A percentile compares a stretch with the other conserved stretches of the same genome.
Conservation (phyloP, 2,113 vertebrate genomes). For the Phodopus roborovskii region DNA sequence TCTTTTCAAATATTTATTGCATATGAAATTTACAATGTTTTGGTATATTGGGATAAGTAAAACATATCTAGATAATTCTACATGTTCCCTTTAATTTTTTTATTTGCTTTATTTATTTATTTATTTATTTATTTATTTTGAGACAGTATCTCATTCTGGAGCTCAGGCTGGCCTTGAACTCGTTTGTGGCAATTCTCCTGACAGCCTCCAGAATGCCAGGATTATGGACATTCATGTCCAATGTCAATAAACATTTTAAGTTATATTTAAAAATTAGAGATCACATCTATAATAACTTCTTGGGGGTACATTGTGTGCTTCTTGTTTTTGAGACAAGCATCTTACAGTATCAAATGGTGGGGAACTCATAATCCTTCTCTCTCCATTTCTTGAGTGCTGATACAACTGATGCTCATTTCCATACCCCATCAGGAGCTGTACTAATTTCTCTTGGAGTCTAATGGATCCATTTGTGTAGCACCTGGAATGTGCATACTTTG, state of each 20-base stretch:
- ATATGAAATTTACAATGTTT: conserved; percentile 14
- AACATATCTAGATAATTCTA: conserved; percentile 28
- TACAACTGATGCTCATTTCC: not conserved
- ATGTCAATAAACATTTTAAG: conserved; percentile 37
- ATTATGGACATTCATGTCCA: not conserved
- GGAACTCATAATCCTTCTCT: not conserved
- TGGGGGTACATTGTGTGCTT: not conserved
- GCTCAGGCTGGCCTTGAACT: not conserved
- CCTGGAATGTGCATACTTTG: not conserved
- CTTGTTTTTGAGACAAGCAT: not conserved
- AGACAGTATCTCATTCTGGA: not conserved
- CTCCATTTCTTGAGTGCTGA: not conserved
- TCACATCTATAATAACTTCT: not conserved
- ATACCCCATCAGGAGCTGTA: not conserved
- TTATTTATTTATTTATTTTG: not conserved
- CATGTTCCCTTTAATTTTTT: conserved; percentile 12
- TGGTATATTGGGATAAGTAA: not conserved
- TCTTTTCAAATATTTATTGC: not conserved
- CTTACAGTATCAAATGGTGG: not conserved
- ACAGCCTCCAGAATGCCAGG: not conserved
- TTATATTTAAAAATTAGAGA: conserved; percentile 48
- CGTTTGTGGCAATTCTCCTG: not conserved
- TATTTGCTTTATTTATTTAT: not conserved
- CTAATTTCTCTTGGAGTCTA: not conserved
- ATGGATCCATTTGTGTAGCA: not conserved